phyloP scores from a whole-genome alignment of 2,113 vertebrate species.

The Semnornis frantzii region DNA sequence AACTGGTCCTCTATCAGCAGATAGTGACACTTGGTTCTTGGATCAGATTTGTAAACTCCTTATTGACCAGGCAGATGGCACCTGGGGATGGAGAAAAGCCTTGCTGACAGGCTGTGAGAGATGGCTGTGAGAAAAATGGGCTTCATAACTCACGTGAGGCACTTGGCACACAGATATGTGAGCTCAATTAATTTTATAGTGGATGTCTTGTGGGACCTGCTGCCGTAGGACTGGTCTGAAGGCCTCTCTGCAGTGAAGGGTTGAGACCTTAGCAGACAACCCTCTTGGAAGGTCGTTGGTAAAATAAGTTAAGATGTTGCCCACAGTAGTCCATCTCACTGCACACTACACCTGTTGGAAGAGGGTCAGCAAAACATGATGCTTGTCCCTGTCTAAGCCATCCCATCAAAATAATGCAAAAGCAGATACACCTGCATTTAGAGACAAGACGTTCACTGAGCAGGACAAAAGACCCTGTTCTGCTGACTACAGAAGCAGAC shows the following conservation, averaged over 20 bases:
- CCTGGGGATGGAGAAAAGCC: not conserved
- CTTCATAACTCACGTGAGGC: not conserved
- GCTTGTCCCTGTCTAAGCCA: not conserved
- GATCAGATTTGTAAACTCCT: not conserved
- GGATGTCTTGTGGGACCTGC: not conserved
- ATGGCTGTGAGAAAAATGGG: not conserved
- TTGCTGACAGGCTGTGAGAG: not conserved
- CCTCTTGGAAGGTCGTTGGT: not conserved
- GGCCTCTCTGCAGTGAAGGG: not conserved
- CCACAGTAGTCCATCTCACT: not conserved
- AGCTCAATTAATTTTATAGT: accelerated
- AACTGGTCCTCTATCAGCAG: not conserved
- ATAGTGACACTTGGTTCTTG: not conserved
- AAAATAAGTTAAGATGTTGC: not conserved
- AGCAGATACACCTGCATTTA: not conserved
- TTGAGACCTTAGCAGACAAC: not conserved
- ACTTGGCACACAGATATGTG: accelerated
- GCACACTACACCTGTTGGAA: not conserved
- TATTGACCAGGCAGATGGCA: not conserved
- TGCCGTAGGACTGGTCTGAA: not conserved
- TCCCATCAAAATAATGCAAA: accelerated
- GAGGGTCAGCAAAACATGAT: not conserved
- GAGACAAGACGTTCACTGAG: not conserved
- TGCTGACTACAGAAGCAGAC: not conserved
- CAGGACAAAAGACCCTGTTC: not conserved